A percentile compares a stretch with the other conserved stretches of the same genome.
phyloP scores from a whole-genome alignment of 2,888 invertebrate species.

The Papilio gigon region DNA sequence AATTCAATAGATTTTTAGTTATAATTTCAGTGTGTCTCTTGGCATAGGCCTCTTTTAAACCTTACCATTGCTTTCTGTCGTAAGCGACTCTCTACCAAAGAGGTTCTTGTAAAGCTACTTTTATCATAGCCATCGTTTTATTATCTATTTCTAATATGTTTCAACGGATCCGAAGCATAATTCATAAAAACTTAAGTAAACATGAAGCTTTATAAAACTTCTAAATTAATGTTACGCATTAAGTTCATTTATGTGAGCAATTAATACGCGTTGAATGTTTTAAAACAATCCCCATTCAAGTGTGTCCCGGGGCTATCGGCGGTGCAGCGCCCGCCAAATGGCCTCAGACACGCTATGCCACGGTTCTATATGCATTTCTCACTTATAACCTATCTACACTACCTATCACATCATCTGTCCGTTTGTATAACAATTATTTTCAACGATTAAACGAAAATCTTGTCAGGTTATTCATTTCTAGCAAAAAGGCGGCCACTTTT shows the following conservation, averaged over 20 bases:
- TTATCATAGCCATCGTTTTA: neutral
- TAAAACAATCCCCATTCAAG: constrained; percentile 54
- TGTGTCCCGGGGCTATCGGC: constrained; percentile 57
- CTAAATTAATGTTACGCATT: constrained; percentile 61
- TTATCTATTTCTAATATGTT: neutral
- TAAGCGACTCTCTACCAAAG: neutral
- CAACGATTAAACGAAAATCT: neutral
- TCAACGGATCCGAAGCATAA: neutral
- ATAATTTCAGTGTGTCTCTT: too few species aligned
- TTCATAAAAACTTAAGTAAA: constrained; percentile 37
- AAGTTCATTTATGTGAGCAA: constrained; percentile 71
- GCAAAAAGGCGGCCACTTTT: neutral
- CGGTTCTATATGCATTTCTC: constrained; percentile 33
- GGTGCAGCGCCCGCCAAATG: constrained; percentile 60
- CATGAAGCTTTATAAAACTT: constrained; percentile 49
- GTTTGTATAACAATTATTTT: neutral
- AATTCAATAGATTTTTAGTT: too few species aligned
- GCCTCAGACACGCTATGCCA: constrained; percentile 63
- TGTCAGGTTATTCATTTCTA: neutral
- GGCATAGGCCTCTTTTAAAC: neutral
- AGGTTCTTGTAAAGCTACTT: too few species aligned
- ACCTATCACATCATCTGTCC: constrained; percentile 44
- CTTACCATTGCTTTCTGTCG: too few species aligned
- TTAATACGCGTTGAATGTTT: constrained; percentile 68
- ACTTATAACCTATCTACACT: constrained; percentile 44